Conservation (phyloP, 2,888 invertebrate species). For the Cheilosia pagana region DNA sequence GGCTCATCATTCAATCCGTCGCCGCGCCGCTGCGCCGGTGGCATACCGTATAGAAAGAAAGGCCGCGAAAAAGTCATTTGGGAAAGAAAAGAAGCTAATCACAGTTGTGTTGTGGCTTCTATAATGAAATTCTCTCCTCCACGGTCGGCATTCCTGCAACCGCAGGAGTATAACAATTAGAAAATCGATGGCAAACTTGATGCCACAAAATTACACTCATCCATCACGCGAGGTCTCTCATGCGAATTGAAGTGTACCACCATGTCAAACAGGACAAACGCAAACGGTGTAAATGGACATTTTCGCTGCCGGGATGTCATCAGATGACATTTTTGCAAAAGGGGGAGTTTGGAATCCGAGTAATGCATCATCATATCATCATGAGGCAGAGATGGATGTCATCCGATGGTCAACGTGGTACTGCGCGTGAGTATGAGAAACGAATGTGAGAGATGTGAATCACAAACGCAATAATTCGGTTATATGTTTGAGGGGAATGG, state of each 20-base stretch:
- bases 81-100: slow-evolving; percentile 65
- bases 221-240: slow-evolving; percentile 49
- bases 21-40: not conserved
- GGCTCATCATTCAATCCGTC: slow-evolving; percentile 62
- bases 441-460: slow-evolving; percentile 23
- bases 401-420: slow-evolving; percentile 19
- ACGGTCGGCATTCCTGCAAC: slow-evolving; percentile 31
- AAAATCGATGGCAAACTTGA: slow-evolving; percentile 56
- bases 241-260: slow-evolving; percentile 16
- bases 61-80: slow-evolving; percentile 27
- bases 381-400: slow-evolving; percentile 24
- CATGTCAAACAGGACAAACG: slow-evolving; percentile 48
- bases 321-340: slow-evolving; percentile 12
- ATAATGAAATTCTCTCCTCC: slow-evolving; percentile 50
- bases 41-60: slow-evolving; percentile 27
- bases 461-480: slow-evolving; percentile 49
- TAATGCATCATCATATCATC: slow-evolving; percentile 41
- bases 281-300: slow-evolving; percentile 22
- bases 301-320: slow-evolving; percentile 16
- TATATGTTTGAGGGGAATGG: slow-evolving; percentile 17
- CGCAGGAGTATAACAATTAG: slow-evolving; percentile 56
- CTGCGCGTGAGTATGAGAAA: not conserved
- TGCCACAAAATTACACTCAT: slow-evolving; percentile 59
- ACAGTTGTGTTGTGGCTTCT: slow-evolving; percentile 17
- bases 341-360: slow-evolving; percentile 1